phyloP scores from a whole-genome alignment of 2,797 vertebrate species.

The Phyllotis vaccarum region DNA sequence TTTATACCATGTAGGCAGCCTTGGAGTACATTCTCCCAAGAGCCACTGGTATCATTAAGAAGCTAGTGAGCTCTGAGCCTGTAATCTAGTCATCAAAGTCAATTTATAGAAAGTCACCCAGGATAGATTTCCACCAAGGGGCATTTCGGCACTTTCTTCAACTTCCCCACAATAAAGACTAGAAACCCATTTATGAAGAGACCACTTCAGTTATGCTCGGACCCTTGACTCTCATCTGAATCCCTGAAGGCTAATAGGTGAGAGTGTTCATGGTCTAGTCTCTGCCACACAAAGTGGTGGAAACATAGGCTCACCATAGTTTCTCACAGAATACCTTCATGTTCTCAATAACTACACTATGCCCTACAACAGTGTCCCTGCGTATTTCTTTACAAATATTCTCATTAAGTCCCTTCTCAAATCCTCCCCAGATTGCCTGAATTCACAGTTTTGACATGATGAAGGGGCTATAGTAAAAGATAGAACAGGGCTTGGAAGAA shows the following conservation, averaged over 20 bases:
- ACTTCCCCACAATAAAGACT: not conserved
- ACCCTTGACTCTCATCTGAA: constrained; percentile 25
- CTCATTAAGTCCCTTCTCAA: not conserved
- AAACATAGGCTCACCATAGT: constrained; percentile 1
- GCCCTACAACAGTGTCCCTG: not conserved
- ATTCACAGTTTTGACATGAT: not conserved
- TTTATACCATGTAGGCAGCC: no score
- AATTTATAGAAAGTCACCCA: constrained; percentile 5
- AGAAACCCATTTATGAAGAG: not conserved
- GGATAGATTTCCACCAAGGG: not conserved
- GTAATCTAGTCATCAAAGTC: not conserved
- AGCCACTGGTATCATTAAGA: not conserved
- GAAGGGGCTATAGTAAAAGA: not conserved
- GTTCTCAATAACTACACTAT: not conserved
- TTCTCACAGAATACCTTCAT: not conserved
- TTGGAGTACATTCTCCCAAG: no score
- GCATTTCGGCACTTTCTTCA: not conserved
- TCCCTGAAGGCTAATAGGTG: not conserved
- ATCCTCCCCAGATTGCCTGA: not conserved
- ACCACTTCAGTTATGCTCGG: not conserved
- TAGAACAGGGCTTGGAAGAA: not conserved
- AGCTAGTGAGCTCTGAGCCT: not conserved
- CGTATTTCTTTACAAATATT: not conserved
- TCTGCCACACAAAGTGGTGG: not conserved
- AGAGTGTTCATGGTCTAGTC: not conserved